Evolutionary conservation across 1,140 invertebrate genomes (phyloP), one percentile per base, ranked within the genome.

Genomic region (Rhynchophorus ferrugineus): DNA sequence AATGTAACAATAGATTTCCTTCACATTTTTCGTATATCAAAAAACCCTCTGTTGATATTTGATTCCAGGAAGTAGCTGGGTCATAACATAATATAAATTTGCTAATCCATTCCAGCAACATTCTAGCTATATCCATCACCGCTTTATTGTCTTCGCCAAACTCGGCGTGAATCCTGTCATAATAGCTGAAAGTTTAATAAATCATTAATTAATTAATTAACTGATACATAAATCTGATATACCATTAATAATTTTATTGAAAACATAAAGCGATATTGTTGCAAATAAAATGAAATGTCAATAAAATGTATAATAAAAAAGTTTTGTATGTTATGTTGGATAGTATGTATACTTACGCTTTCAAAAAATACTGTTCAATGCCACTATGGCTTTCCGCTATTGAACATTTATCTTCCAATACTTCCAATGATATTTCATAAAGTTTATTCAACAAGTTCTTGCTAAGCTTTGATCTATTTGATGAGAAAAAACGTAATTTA

Each of bases 21-120:
- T 59, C 47, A 24, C 61, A 56, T 8, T 29, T 29, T 22, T 43
- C 39, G 22, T 50, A 60, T 18, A 47, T 17, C 11, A 22, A 24
- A 17, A 75, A 67, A 8, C 75, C 75, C 44, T 63, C 69, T 0
- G 74, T 73, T 6, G 81, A 82, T 6, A 80, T 69, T 34, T 84
- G 73, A 57, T 72, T 77, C 71, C 81, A 78, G 47, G 69, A 69
- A 65, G 81, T 75, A 1, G 75, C 71, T 1, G 74, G 76, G 63
- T 84, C 76, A 37, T 76, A 66, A 9, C 74, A 71, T 51, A 73
- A 71, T 42, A 76, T 71, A 49, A 76, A 72, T 45, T 76, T 76
- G 16, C 76, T 69, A 46, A 76, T 70, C 68, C 77, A 80, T 29
- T 72, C 62, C 8, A 78, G 56, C 49, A 78, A 73, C 47, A 71